Percentiles rank a stretch among this genome's conserved stretches.
These are phyloP conservation scores for Lepilemur ruficaudatus DNA, from an alignment of 2,797 vertebrate species.

Conservation along the genomic window DNA sequence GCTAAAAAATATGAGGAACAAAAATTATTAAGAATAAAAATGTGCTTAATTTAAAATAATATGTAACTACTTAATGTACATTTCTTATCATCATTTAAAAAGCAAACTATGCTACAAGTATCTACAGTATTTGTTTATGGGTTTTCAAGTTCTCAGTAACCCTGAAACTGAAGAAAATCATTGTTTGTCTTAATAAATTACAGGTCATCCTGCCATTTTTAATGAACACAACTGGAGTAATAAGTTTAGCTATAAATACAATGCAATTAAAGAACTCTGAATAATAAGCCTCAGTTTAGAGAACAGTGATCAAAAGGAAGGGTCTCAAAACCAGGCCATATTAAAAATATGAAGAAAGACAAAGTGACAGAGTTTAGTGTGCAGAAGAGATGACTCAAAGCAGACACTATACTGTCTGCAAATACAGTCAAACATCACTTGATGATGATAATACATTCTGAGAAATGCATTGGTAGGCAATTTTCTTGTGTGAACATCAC, in stretches of 20 bases:
- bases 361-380: background rate
- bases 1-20: background rate
- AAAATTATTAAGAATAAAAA: background rate
- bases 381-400: background rate
- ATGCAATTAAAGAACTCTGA: background rate
- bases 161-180: slow-evolving; percentile 4
- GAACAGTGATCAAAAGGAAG: background rate
- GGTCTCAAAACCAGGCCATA: background rate
- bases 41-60: slow-evolving; percentile 8
- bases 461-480: background rate
- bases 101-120: background rate
- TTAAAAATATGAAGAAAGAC: background rate
- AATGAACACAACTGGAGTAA: background rate
- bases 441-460: background rate
- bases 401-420: background rate
- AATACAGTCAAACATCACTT: background rate
- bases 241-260: background rate
- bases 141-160: background rate
- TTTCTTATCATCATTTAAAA: background rate
- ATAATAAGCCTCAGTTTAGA: background rate
- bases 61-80: background rate
- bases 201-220: background rate
- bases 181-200: background rate
- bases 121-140: background rate
- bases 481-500: background rate